phyloP scores from a whole-genome alignment of 2,113 vertebrate genomes.

The Probosciger aterrimus region DNA sequence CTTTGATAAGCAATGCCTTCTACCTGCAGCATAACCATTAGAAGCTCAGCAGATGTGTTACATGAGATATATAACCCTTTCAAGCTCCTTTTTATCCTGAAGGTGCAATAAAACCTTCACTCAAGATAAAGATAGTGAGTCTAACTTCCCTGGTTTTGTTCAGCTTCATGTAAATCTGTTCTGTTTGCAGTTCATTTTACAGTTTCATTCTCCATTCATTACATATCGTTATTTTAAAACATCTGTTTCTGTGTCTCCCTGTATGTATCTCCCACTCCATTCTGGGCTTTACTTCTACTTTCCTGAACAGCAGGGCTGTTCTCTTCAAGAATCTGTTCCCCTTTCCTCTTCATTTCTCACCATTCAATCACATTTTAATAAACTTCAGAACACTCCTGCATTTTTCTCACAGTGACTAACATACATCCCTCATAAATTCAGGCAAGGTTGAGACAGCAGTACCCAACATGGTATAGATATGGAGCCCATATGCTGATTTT shows the following conservation, averaged over 20 bases:
- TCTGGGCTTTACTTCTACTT: not conserved
- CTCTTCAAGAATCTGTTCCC: not conserved
- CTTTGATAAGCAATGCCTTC: constrained; percentile 35
- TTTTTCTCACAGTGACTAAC: not conserved
- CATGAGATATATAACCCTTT: constrained; percentile 17
- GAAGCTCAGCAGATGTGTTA: constrained; percentile 17
- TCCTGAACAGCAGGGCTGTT: not conserved
- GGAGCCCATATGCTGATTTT: not conserved
- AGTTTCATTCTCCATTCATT: constrained; percentile 19
- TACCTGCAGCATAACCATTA: constrained; percentile 1
- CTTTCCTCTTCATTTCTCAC: not conserved
- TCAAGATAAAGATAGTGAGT: constrained; percentile 1
- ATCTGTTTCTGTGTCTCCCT: not conserved
- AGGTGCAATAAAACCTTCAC: constrained; percentile 12
- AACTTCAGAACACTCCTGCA: not conserved
- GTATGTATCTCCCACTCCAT: not conserved
- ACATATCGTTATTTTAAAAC: not conserved
- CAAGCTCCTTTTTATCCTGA: constrained; percentile 28
- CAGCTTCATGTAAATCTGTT: constrained; percentile 28
- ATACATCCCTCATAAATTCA: not conserved
- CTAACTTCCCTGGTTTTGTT: not conserved
- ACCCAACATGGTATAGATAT: not conserved
- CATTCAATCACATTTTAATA: not conserved
- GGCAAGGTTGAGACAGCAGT: not conserved
- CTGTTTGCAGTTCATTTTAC: constrained; percentile 45